Conservation (phyloP, 2,888 invertebrate genomes). For the Latheticus oryzae region DNA sequence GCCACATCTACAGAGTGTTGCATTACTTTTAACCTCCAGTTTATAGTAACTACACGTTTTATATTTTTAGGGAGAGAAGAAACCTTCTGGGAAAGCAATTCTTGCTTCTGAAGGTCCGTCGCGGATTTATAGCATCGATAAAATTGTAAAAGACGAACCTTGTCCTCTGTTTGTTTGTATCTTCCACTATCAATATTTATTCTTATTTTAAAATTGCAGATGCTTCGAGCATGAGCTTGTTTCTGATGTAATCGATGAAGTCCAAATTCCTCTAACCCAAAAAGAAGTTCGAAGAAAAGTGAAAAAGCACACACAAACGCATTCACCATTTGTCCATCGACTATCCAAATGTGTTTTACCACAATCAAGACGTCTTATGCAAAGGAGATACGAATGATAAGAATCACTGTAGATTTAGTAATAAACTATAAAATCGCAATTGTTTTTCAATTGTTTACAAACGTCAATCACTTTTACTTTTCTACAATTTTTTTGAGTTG, state of each 20-base stretch:
- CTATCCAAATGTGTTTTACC: slow-evolving; percentile 64
- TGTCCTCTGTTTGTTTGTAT: slow-evolving; percentile 65
- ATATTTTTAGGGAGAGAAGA: neutral
- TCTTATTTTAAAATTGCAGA: slow-evolving; percentile 52
- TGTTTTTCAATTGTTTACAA: too few species aligned
- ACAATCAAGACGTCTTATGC: slow-evolving; percentile 67
- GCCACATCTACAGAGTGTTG: too few species aligned
- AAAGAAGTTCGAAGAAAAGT: slow-evolving; percentile 62
- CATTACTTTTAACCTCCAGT: too few species aligned
- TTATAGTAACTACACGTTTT: neutral
- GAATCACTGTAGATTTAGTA: too few species aligned
- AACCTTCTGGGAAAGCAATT: neutral
- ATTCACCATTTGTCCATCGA: slow-evolving; percentile 28
- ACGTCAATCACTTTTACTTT: too few species aligned
- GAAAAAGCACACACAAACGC: slow-evolving; percentile 67
- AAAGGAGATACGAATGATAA: slow-evolving; percentile 67
- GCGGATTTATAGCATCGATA: slow-evolving; percentile 65
- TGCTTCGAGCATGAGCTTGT: slow-evolving; percentile 69
- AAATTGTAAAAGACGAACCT: slow-evolving; percentile 65
- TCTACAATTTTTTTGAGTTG: too few species aligned
- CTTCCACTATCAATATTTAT: slow-evolving; percentile 1
- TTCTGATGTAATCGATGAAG: slow-evolving; percentile 65
- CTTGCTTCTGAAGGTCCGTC: slow-evolving; percentile 63
- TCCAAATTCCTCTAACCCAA: slow-evolving; percentile 62
- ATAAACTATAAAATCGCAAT: too few species aligned